phyloP scores from a whole-genome alignment of 1,140 invertebrate species.

The Achroia grisella region DNA sequence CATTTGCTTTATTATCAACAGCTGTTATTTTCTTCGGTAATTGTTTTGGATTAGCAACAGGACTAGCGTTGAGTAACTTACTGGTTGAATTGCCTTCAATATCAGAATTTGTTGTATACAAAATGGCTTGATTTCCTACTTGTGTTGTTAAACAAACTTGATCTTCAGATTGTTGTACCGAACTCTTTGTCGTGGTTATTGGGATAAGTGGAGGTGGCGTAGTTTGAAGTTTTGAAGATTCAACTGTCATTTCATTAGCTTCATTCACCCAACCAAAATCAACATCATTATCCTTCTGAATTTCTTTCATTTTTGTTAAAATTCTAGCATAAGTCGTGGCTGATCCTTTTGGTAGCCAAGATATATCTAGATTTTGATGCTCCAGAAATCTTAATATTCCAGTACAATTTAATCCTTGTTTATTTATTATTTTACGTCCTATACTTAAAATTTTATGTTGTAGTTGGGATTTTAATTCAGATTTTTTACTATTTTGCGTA shows the following conservation, averaged over 20 bases:
- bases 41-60: slow-evolving; percentile 57
- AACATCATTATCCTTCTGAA: too few species aligned
- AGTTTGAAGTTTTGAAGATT: too few species aligned
- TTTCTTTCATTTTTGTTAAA: too few species aligned
- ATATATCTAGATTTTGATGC: slow-evolving; percentile 44
- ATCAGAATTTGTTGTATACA: not conserved
- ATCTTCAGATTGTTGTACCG: too few species aligned
- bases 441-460: slow-evolving; percentile 56
- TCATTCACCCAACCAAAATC: too few species aligned
- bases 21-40: slow-evolving; percentile 33
- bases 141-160: not conserved
- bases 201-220: too few species aligned
- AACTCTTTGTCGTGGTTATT: too few species aligned
- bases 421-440: slow-evolving; percentile 45
- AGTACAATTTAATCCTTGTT: slow-evolving; percentile 36
- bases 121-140: slow-evolving; percentile 6
- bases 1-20: slow-evolving; percentile 5
- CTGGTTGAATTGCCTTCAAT: slow-evolving; percentile 9
- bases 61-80: slow-evolving; percentile 48
- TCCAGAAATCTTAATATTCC: slow-evolving; percentile 50
- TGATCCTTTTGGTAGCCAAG: slow-evolving; percentile 25
- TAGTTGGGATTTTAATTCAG: slow-evolving; percentile 22
- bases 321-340: too few species aligned
- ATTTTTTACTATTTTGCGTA: slow-evolving; percentile 5
- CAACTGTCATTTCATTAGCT: too few species aligned